phyloP scores from a whole-genome alignment of 2,888 invertebrate species.

The Rhodophaea formosa region DNA sequence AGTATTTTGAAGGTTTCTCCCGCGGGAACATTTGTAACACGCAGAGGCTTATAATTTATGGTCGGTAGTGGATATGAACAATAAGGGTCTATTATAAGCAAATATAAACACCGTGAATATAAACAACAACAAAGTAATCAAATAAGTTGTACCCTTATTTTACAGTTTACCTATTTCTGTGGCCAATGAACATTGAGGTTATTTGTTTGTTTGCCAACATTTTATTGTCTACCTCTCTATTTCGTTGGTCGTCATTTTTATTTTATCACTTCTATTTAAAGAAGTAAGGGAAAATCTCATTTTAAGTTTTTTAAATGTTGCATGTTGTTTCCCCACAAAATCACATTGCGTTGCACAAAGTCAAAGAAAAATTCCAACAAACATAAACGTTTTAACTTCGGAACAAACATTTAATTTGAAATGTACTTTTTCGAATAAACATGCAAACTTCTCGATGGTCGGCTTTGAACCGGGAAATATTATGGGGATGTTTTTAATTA shows the following conservation, averaged over 20 bases:
- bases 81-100: slow-evolving; percentile 10
- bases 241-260: too few relatives aligned
- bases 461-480: slow-evolving; percentile 44
- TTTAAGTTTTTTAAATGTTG: too few relatives aligned
- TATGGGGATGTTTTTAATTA: slow-evolving; percentile 59
- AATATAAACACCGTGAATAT: not conserved
- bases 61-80: slow-evolving; percentile 8
- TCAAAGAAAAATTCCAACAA: slow-evolving; percentile 38
- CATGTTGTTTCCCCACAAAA: not conserved
- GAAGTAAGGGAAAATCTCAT: too few relatives aligned
- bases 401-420: slow-evolving; percentile 53
- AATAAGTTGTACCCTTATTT: not conserved
- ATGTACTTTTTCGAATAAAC: slow-evolving; percentile 47
- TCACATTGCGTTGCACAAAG: slow-evolving; percentile 8
- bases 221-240: too few relatives aligned
- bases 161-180: too few relatives aligned
- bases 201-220: too few relatives aligned
- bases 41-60: slow-evolving; percentile 15
- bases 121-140: not conserved
- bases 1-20: slow-evolving; percentile 6
- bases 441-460: slow-evolving; percentile 44
- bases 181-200: too few relatives aligned
- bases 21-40: slow-evolving; percentile 9
- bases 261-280: too few relatives aligned
- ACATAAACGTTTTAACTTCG: slow-evolving; percentile 41